A percentile compares a stretch with the other conserved stretches of the same genome.
Evolutionary conservation across 2,888 invertebrate species (phyloP).

Genomic region (Gryllus longicercus): DNA sequence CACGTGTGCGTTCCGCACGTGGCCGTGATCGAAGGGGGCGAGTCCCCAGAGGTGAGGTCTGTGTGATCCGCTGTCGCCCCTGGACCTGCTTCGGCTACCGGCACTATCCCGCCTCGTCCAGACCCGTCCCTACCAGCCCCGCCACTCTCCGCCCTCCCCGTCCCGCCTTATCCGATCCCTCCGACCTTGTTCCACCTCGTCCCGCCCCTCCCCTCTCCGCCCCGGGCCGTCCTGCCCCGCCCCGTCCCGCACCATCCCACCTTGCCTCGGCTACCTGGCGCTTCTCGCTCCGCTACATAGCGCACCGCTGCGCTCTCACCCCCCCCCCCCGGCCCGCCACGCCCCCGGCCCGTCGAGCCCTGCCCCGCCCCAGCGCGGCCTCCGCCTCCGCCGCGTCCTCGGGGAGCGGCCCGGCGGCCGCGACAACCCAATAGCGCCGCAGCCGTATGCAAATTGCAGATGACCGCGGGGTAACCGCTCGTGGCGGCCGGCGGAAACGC

Average conservation of each 20-base stretch:
- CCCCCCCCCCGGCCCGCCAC: too few species aligned
- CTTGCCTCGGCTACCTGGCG: background rate
- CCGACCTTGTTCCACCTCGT: background rate
- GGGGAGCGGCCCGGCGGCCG: background rate
- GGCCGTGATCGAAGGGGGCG: background rate
- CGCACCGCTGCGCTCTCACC: too few species aligned
- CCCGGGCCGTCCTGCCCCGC: background rate
- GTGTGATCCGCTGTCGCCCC: too few species aligned
- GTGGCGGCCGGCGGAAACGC: too few species aligned
- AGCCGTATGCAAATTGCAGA: background rate
- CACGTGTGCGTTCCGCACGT: background rate
- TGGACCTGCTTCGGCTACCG: too few species aligned
- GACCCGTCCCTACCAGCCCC: too few species aligned
- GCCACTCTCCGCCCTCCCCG: too few species aligned
- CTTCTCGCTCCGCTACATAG: background rate
- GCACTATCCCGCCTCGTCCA: too few species aligned
- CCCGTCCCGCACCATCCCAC: background rate
- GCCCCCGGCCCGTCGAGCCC: background rate
- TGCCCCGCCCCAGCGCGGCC: background rate
- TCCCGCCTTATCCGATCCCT: too few species aligned
- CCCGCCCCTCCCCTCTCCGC: background rate
- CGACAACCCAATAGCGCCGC: background rate
- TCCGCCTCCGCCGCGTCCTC: background rate
- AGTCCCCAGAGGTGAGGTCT: too few species aligned
- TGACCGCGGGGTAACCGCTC: background rate